A percentile compares a stretch with the other conserved stretches of the same genome.
Evolutionary conservation across 2,888 invertebrate species (phyloP).

Genomic region (Netelia melanura): DNA sequence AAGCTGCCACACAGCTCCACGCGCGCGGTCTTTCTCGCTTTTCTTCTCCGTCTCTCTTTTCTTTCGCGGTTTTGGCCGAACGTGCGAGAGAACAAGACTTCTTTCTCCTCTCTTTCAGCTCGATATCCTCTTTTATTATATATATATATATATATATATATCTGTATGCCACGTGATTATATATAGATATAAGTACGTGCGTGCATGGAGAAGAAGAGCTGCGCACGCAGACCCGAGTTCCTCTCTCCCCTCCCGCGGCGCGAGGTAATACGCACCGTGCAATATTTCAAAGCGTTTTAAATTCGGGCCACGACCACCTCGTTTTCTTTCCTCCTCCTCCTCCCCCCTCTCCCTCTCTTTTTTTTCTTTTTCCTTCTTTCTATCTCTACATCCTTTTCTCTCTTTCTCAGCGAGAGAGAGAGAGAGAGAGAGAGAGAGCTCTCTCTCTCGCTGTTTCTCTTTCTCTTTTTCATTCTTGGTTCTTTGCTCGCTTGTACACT

Average conservation of each 20-base stretch:
- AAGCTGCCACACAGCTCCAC: not conserved
- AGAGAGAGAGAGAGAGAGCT: not conserved
- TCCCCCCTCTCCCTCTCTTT: conserved; percentile 1
- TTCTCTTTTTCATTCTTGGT: conserved; percentile 58
- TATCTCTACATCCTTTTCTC: conserved; percentile 19
- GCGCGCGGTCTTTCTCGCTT: conserved; percentile 67
- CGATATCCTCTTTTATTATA: conserved; percentile 42
- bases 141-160: not conserved
- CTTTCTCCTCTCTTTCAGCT: conserved; percentile 44
- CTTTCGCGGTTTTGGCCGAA: conserved; percentile 56
- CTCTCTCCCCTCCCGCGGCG: conserved; percentile 73
- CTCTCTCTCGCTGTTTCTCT: conserved; percentile 53
- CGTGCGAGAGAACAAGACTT: conserved; percentile 59
- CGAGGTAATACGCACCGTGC: conserved; percentile 76
- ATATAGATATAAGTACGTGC: conserved; percentile 11
- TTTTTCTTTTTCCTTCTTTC: conserved; percentile 13
- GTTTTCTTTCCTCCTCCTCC: conserved; percentile 47
- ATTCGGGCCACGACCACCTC: conserved; percentile 72
- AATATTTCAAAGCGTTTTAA: conserved; percentile 80
- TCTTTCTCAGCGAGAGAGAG: conserved; percentile 38
- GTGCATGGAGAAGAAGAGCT: conserved; percentile 50
- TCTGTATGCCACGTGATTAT: not conserved
- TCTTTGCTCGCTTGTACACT: conserved; percentile 57
- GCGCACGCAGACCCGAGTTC: conserved; percentile 35
- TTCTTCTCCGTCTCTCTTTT: conserved; percentile 68